Conservation (phyloP, 2,888 invertebrate genomes). For the Tipula unca region DNA sequence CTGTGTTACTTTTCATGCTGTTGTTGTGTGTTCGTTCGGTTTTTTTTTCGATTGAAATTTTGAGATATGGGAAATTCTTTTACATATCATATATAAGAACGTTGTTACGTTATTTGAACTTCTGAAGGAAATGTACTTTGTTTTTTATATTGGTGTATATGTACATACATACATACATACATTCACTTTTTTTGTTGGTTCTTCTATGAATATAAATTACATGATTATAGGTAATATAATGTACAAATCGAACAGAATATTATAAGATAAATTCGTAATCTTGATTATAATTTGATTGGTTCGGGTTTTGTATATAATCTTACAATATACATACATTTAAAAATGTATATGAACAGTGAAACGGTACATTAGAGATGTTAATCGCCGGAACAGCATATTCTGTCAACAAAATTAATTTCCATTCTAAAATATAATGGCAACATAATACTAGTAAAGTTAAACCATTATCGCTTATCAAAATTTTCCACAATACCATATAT, state of each 20-base stretch:
- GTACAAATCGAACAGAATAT: neutral
- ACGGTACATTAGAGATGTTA: neutral
- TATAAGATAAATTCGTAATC: neutral
- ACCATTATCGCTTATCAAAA: constrained; percentile 8
- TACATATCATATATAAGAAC: neutral
- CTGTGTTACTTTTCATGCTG: neutral
- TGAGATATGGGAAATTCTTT: neutral
- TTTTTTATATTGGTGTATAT: neutral
- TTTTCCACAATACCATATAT: neutral
- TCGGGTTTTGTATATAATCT: neutral
- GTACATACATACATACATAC: too few species aligned
- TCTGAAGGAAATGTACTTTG: neutral
- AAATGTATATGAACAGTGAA: neutral
- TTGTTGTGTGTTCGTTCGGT: neutral
- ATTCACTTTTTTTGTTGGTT: neutral
- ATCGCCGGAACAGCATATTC: neutral
- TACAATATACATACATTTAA: too few species aligned
- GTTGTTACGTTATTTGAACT: neutral
- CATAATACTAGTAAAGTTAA: neutral
- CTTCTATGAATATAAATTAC: constrained; percentile 8
- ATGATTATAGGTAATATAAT: neutral
- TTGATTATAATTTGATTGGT: neutral
- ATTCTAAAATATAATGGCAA: neutral
- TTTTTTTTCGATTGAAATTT: neutral
- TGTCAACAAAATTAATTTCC: neutral